Evolutionary conservation across 2,113 vertebrate genomes (phyloP).

Genomic region (Tupaia tana): DNA sequence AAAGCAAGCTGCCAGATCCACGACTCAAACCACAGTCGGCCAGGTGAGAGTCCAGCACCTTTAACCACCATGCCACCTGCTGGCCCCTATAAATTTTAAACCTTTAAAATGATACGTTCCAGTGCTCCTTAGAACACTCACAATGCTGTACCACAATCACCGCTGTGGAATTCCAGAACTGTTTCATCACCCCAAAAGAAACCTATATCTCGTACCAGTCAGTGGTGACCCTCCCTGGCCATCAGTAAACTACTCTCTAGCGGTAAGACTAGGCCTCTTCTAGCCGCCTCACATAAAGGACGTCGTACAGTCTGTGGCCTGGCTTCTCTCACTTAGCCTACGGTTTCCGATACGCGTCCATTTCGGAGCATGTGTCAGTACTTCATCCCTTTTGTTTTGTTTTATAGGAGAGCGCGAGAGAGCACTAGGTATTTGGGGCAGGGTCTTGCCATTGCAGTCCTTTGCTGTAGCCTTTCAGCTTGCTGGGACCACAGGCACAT

Average conservation of each 20-base stretch:
- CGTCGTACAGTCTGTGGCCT: neutral
- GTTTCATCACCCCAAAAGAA: neutral
- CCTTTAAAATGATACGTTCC: neutral
- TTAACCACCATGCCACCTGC: too few species aligned
- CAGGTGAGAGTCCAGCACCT: too few species aligned
- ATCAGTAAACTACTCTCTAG: neutral
- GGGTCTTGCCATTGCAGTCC: too few species aligned
- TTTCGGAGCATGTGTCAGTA: neutral
- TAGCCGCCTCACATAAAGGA: neutral
- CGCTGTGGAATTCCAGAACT: neutral
- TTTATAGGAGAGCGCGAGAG: too few species aligned
- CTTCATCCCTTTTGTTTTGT: neutral
- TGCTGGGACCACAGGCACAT: too few species aligned
- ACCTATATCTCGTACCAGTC: neutral
- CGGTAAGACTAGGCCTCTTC: neutral
- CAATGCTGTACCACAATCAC: neutral
- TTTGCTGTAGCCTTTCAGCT: too few species aligned
- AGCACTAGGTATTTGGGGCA: too few species aligned
- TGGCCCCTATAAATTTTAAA: neutral
- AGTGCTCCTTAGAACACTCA: neutral
- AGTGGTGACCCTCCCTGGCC: neutral
- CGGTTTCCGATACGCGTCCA: neutral
- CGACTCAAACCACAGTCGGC: too few species aligned
- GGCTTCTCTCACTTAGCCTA: neutral
- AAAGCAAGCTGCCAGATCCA: too few species aligned